Conservation (phyloP, 2,888 invertebrate genomes). For the Tetragonula carbonaria region DNA sequence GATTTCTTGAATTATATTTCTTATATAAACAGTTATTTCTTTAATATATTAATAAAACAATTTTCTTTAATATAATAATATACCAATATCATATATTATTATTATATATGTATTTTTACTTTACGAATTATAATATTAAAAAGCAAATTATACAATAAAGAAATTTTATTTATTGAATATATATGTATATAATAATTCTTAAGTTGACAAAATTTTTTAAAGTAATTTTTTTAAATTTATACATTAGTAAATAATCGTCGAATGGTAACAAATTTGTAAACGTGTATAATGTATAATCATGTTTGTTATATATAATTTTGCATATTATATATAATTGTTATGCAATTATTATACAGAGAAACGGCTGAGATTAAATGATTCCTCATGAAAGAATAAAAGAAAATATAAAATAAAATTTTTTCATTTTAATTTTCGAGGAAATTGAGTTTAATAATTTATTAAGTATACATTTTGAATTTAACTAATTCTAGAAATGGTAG, state of each 20-base stretch:
- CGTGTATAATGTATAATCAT: neutral
- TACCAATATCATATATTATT: neutral
- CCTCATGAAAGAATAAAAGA: too few species aligned
- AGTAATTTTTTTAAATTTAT: neutral
- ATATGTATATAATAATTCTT: neutral
- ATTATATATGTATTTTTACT: neutral
- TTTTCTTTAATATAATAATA: neutral
- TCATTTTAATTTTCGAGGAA: too few species aligned
- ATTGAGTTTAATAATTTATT: too few species aligned
- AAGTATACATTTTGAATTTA: too few species aligned
- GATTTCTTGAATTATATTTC: neutral
- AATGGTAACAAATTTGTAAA: neutral
- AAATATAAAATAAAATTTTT: too few species aligned
- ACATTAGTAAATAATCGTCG: neutral
- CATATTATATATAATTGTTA: neutral
- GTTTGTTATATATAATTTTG: neutral
- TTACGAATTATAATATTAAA: neutral
- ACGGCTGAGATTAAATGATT: too few species aligned
- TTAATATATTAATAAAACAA: too few species aligned
- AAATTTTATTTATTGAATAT: neutral
- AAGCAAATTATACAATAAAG: neutral
- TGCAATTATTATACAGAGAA: too few species aligned
- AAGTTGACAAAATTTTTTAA: neutral
- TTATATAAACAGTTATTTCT: neutral
- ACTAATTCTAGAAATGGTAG: too few species aligned